Evolutionary conservation across 2,888 invertebrate species (phyloP).

Genomic region (Eupithecia exiguata): DNA sequence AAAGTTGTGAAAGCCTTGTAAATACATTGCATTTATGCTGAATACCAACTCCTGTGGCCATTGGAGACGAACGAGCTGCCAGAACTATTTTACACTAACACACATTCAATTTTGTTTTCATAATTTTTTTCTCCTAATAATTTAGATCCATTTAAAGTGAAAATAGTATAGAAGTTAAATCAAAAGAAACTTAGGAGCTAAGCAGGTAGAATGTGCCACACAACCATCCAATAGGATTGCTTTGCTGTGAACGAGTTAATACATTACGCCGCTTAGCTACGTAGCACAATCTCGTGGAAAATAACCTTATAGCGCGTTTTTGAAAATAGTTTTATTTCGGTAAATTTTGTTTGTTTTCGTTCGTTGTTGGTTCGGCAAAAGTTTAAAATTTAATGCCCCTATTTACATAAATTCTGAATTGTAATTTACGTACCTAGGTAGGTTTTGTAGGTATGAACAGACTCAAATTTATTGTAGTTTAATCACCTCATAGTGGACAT

Average conservation of each 20-base stretch:
- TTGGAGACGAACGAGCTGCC: too few species aligned
- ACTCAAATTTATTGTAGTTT: background rate
- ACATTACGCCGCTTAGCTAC: background rate
- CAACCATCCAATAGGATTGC: too few species aligned
- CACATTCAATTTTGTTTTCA: background rate
- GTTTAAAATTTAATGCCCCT: background rate
- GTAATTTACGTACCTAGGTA: background rate
- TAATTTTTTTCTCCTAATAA: background rate
- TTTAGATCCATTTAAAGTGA: background rate
- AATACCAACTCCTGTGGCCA: too few species aligned
- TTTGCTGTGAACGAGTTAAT: background rate
- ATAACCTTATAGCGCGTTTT: background rate
- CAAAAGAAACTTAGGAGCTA: too few species aligned
- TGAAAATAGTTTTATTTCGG: background rate
- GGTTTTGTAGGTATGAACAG: background rate
- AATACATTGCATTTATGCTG: too few species aligned
- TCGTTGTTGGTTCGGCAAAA: background rate
- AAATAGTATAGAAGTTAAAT: too few species aligned
- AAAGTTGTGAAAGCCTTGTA: too few species aligned
- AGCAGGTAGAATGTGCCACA: too few species aligned
- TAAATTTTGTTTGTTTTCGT: background rate
- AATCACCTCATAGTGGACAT: background rate
- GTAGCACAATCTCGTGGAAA: background rate
- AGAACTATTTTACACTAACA: background rate
- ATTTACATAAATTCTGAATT: background rate